Conservation (phyloP, 2,113 vertebrate species). For the Cheilinus undulatus region DNA sequence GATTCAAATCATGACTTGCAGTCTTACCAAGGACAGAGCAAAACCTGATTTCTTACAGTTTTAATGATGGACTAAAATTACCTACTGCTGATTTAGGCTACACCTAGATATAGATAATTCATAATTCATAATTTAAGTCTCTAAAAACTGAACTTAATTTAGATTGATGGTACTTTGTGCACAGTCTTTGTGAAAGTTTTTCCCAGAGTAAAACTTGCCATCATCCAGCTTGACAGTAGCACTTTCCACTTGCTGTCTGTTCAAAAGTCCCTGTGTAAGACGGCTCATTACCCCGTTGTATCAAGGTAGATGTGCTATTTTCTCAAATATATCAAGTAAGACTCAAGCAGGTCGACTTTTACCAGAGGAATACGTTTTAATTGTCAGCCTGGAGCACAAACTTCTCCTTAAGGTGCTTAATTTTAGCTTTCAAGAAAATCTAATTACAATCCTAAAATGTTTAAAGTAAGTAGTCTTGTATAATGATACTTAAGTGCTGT, state of each 20-base stretch:
- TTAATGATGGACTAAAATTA: background rate
- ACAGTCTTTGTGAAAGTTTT: no score
- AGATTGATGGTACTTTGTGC: no score
- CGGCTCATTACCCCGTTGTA: no score
- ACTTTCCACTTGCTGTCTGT: no score
- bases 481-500: constrained; percentile 8
- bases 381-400: background rate
- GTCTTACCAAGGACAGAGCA: background rate
- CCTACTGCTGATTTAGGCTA: background rate
- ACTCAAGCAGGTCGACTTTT: no score
- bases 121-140: no score
- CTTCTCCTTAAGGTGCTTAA: background rate
- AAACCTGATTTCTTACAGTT: background rate
- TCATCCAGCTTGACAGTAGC: no score
- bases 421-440: background rate
- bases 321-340: background rate
- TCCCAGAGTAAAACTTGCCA: no score
- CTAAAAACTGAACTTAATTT: no score
- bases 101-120: no score
- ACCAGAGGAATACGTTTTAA: background rate
- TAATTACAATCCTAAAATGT: background rate
- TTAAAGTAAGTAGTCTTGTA: constrained; percentile 1
- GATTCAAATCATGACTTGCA: background rate
- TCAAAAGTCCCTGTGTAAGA: no score
- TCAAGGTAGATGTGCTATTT: no score